phyloP scores from a whole-genome alignment of 2,888 invertebrate genomes.

The Acrobasis repandana region DNA sequence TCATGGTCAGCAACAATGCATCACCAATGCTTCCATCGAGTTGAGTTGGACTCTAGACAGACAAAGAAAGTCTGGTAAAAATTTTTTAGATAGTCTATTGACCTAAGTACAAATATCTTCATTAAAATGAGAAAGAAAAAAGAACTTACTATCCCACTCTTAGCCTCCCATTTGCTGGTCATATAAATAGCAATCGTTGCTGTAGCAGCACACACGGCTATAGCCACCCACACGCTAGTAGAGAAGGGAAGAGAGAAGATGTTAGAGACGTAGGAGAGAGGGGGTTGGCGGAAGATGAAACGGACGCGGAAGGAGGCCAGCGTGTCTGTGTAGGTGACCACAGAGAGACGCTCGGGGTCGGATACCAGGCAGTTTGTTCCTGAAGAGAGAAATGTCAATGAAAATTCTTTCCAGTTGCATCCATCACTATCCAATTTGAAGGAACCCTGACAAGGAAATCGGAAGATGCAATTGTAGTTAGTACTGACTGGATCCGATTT shows the following conservation, averaged over 20 bases:
- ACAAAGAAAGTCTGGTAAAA: not conserved
- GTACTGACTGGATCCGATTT: no score
- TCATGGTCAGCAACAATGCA: constrained; percentile 74
- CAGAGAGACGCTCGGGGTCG: constrained; percentile 46
- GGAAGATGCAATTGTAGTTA: no score
- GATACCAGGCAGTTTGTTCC: constrained; percentile 57
- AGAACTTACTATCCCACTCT: not conserved
- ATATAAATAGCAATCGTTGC: constrained; percentile 58
- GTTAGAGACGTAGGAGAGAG: constrained; percentile 85
- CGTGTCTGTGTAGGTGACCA: constrained; percentile 73
- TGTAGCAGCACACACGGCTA: constrained; percentile 61
- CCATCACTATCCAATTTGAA: not conserved
- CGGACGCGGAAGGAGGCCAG: constrained; percentile 66
- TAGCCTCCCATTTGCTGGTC: constrained; percentile 62
- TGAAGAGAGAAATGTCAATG: constrained; percentile 30
- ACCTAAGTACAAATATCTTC: no score
- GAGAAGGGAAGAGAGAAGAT: constrained; percentile 86
- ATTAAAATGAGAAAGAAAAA: not conserved
- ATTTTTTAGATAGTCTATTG: no score
- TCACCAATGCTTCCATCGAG: constrained; percentile 66
- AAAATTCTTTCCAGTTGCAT: not conserved
- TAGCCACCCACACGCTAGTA: constrained; percentile 82
- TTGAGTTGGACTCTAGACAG: constrained; percentile 47
- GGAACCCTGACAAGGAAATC: no score
- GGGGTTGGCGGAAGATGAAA: constrained; percentile 86